Evolutionary conservation across 1,140 invertebrate genomes (phyloP).

Genomic region (Nomia melanderi): DNA sequence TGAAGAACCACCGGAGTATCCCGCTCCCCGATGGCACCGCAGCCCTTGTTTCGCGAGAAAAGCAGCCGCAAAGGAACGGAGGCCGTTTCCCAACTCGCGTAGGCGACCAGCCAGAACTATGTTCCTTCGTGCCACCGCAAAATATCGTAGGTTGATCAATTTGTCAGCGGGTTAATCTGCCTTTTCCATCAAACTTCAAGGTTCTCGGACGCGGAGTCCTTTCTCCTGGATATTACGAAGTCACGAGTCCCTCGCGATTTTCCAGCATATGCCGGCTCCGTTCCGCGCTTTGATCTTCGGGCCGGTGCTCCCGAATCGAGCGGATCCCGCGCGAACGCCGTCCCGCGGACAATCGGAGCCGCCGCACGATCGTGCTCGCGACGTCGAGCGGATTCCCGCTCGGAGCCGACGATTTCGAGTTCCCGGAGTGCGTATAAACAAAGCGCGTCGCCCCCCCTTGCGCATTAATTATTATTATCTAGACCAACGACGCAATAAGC

Average conservation of each 20-base stretch:
- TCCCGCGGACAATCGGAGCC: too few species aligned
- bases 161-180: constrained; percentile 49
- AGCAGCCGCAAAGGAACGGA: background rate
- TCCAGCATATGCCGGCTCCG: constrained; percentile 30
- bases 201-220: constrained; percentile 33
- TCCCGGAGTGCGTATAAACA: background rate
- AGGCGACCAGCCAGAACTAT: constrained; percentile 15
- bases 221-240: constrained; percentile 48
- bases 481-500: background rate
- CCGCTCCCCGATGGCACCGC: too few species aligned
- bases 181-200: constrained; percentile 58
- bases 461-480: constrained; percentile 25
- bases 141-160: constrained; percentile 46
- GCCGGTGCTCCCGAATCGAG: too few species aligned
- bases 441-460: too few species aligned
- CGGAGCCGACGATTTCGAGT: too few species aligned
- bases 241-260: constrained; percentile 18
- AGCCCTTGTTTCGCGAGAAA: too few species aligned
- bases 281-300: constrained; percentile 19
- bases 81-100: constrained; percentile 24
- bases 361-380: too few species aligned
- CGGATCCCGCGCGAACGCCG: too few species aligned
- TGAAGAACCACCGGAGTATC: too few species aligned
- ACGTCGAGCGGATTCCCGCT: too few species aligned
- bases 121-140: constrained; percentile 29